These are phyloP conservation scores for Drosophila ohnishii DNA, from an alignment of 1,140 invertebrate species.

Conservation along the genomic window DNA sequence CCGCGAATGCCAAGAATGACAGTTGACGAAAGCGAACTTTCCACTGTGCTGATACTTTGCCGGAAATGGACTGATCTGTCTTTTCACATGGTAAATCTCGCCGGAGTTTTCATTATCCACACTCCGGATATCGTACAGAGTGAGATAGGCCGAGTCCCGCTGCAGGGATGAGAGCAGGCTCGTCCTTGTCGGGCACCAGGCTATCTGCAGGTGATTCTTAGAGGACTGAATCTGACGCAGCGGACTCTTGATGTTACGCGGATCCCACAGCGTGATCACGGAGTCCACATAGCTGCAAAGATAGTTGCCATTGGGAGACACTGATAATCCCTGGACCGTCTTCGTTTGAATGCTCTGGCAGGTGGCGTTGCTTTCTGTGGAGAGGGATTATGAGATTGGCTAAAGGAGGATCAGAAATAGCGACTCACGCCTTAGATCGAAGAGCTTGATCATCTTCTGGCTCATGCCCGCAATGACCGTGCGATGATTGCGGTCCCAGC, in stretches of 20 bases:
- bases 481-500: slow-evolving; percentile 92
- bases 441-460: slow-evolving; percentile 94
- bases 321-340: slow-evolving; percentile 91
- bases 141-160: slow-evolving; percentile 74
- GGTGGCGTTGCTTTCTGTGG: slow-evolving; percentile 88
- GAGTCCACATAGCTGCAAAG: slow-evolving; percentile 93
- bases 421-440: slow-evolving; percentile 92
- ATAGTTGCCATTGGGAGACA: slow-evolving; percentile 90
- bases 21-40: slow-evolving; percentile 55
- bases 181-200: slow-evolving; percentile 93
- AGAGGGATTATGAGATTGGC: background rate
- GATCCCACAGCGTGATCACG: slow-evolving; percentile 93
- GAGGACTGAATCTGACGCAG: slow-evolving; percentile 88
- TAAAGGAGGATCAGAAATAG: background rate
- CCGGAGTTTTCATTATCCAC: slow-evolving; percentile 68
- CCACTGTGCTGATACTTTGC: slow-evolving; percentile 64
- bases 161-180: slow-evolving; percentile 76
- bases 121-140: slow-evolving; percentile 76
- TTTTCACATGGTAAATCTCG: slow-evolving; percentile 77
- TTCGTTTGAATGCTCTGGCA: slow-evolving; percentile 90
- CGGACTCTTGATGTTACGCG: slow-evolving; percentile 93
- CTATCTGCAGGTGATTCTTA: slow-evolving; percentile 89
- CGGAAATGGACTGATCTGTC: slow-evolving; percentile 77
- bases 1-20: slow-evolving; percentile 74
- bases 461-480: slow-evolving; percentile 94